Evolutionary conservation across 1,140 invertebrate genomes (phyloP), one percentile per base, ranked within the genome.

Genomic region (Apis mellifera): DNA sequence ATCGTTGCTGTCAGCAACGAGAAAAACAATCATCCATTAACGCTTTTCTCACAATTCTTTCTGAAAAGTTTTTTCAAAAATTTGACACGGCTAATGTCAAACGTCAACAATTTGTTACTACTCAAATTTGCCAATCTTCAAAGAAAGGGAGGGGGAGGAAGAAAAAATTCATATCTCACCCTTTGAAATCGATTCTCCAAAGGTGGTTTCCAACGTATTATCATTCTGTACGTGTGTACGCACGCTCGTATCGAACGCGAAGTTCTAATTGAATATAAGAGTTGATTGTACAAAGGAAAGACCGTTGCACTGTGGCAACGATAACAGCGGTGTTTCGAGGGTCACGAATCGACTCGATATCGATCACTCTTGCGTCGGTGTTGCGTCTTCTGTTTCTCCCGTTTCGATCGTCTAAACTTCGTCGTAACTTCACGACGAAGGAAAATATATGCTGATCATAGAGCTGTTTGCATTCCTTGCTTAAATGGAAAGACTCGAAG

Each of bases 221-320:
- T 42, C 32, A 42, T 42, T 42, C 32, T 15, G 4, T 19, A n/a
- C 17, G 21, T 19, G n/a, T 52, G 57, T 55, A n/a, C n/a, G 13
- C 9, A 50, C 60, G 13, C 17, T 5, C 55, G 64, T 68, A 74
- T 80, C 71, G 52, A 26, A 70, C 78, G 82, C 64, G 32, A 69
- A 80, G 64, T 84, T 84, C 50, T 75, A 81, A 84, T 80, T 57
- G 68, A 83, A 78, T 59, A 65, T 66, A 54, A 57, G 66, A 70
- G 59, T 71, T 76, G 81, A 83, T 83, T 83, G 76, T 71, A 78
- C 75, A 77, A 82, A 65, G 74, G 75, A 75, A 74, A 76, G 50
- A 59, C 72, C 66, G 74, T 82, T 64, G 69, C 62, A 73, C 71
- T 66, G 74, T n/a, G 57, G 57, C 74, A 52, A 21, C 74, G 81